A percentile compares a stretch with the other conserved stretches of the same genome.
Conservation (phyloP, 2,797 vertebrate genomes). For the Eulemur rubriventer region DNA sequence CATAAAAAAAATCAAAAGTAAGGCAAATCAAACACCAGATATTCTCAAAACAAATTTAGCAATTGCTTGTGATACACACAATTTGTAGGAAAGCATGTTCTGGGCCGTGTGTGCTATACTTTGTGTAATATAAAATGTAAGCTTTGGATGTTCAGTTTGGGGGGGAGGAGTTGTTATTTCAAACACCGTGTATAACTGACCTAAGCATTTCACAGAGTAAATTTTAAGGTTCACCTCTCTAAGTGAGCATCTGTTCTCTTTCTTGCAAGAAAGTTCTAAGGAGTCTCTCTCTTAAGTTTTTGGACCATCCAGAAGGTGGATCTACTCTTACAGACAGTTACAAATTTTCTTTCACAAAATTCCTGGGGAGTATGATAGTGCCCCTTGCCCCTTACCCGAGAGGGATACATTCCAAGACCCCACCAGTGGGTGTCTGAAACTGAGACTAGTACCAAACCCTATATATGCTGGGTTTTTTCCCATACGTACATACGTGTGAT, state of each 20-base stretch:
- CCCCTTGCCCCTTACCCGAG: not conserved
- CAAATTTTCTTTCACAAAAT: slow-evolving; percentile 48
- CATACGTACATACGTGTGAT: not conserved
- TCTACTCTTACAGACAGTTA: not conserved
- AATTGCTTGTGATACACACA: not conserved
- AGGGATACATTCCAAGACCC: not conserved
- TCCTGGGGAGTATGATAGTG: not conserved
- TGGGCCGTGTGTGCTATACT: not conserved
- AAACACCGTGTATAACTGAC: not conserved
- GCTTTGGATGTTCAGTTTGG: not conserved
- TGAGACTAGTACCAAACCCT: not conserved
- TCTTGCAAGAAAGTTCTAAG: not conserved
- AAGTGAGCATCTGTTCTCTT: not conserved
- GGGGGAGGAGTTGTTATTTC: not conserved
- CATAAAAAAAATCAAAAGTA: not conserved
- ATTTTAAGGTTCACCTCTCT: not conserved
- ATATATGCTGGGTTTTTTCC: not conserved
- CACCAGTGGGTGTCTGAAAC: not conserved
- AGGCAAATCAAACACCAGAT: slow-evolving; percentile 16
- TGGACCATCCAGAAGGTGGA: slow-evolving; percentile 12
- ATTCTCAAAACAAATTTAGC: not conserved
- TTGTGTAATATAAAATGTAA: not conserved
- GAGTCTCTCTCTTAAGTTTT: not conserved
- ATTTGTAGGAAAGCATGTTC: not conserved
- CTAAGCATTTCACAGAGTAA: not conserved